A percentile compares a stretch with the other conserved stretches of the same genome.
phyloP scores from a whole-genome alignment of 2,888 invertebrate genomes.

The Onthophagus sagittarius region DNA sequence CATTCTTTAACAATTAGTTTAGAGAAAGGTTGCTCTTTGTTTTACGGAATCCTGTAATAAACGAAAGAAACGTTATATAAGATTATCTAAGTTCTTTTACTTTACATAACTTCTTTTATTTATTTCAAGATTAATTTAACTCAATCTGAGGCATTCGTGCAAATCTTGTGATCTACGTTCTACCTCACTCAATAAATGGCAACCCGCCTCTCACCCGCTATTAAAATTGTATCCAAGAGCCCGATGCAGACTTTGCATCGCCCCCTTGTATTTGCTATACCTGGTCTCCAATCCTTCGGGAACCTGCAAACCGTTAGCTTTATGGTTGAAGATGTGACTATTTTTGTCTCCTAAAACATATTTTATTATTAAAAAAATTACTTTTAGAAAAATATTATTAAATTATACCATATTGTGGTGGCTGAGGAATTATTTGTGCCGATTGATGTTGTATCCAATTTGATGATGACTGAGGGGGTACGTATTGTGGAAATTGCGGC shows the following conservation, averaged over 20 bases:
- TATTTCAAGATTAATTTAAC: neutral
- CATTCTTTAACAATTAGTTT: neutral
- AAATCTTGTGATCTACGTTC: constrained; percentile 20
- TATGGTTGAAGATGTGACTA: constrained; percentile 70
- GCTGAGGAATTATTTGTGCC: constrained; percentile 38
- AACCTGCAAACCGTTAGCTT: constrained; percentile 60
- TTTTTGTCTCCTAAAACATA: constrained; percentile 45
- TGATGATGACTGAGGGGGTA: constrained; percentile 24
- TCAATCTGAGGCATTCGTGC: constrained; percentile 12
- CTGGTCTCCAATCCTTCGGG: constrained; percentile 41
- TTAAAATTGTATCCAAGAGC: constrained; percentile 41
- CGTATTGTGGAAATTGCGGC: constrained; percentile 26
- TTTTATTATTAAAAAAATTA: neutral
- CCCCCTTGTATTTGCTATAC: constrained; percentile 49
- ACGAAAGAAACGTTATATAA: neutral
- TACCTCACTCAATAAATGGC: constrained; percentile 15
- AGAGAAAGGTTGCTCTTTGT: neutral
- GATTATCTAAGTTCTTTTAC: neutral
- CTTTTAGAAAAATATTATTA: neutral
- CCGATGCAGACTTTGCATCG: constrained; percentile 46
- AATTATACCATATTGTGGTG: constrained; percentile 35
- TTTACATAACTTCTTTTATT: neutral
- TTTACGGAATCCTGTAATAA: neutral
- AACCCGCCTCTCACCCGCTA: constrained; percentile 25
- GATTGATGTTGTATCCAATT: constrained; percentile 40